A percentile compares a stretch with the other conserved stretches of the same genome.
Conservation (phyloP, 1,140 invertebrate species). For the Micrasema longulum region DNA sequence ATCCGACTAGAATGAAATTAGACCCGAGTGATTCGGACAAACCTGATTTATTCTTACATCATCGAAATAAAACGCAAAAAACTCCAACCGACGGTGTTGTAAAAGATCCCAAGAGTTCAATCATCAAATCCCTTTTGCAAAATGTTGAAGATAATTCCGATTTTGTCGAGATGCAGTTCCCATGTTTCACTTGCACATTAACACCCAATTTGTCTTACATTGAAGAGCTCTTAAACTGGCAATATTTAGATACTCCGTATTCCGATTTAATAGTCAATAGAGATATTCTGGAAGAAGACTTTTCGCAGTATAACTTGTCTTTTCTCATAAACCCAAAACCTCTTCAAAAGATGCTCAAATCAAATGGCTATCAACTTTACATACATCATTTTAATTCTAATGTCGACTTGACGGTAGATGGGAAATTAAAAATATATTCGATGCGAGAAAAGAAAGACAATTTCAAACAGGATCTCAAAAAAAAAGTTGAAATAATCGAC, state of each 20-base stretch:
- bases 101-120: conserved; percentile 30
- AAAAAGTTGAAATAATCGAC: conserved; percentile 33
- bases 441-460: background rate
- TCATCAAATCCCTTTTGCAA: conserved; percentile 45
- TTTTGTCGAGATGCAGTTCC: conserved; percentile 42
- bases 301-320: conserved; percentile 43
- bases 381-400: conserved; percentile 3
- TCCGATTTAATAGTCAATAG: conserved; percentile 31
- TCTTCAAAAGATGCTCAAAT: background rate
- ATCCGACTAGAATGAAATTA: conserved; percentile 65
- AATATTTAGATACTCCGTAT: conserved; percentile 26
- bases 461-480: background rate
- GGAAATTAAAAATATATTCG: conserved; percentile 15
- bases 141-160: conserved; percentile 36
- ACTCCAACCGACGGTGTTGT: conserved; percentile 6
- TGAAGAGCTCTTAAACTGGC: conserved; percentile 43
- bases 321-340: conserved; percentile 26
- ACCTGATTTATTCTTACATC: conserved; percentile 47
- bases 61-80: conserved; percentile 47
- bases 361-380: conserved; percentile 11
- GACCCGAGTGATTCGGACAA: conserved; percentile 53
- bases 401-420: conserved; percentile 13
- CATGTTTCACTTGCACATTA: conserved; percentile 44
- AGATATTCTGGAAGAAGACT: conserved; percentile 49
- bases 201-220: conserved; percentile 35